phyloP scores from a whole-genome alignment of 2,113 vertebrate species.

The Tragulus kanchil region DNA sequence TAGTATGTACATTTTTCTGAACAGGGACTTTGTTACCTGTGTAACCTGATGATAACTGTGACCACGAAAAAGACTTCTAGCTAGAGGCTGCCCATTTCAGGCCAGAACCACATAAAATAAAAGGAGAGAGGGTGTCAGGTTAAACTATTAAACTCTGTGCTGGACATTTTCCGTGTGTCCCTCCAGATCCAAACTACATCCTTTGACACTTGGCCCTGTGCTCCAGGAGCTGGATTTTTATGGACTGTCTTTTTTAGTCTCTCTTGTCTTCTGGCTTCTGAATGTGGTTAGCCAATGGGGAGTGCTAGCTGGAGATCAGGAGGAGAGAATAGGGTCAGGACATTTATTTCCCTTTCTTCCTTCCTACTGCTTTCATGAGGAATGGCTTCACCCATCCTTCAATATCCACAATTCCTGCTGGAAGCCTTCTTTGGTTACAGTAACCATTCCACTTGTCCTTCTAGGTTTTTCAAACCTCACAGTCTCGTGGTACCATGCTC shows the following conservation, averaged over 20 bases:
- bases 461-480: background rate
- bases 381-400: background rate
- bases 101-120: background rate
- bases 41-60: background rate
- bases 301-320: background rate
- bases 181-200: background rate
- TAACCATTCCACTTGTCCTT: background rate
- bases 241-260: background rate
- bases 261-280: background rate
- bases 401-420: background rate
- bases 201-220: background rate
- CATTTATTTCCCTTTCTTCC: background rate
- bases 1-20: constrained; percentile 37
- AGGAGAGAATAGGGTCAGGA: background rate
- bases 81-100: background rate
- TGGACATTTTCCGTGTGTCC: constrained; percentile 12
- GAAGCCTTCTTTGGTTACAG: background rate
- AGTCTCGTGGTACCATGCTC: background rate
- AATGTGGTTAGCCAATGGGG: background rate
- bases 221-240: background rate
- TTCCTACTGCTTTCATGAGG: constrained; percentile 1
- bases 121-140: background rate
- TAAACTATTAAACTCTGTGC: background rate
- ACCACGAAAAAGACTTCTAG: background rate
- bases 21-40: background rate